phyloP scores from a whole-genome alignment of 2,888 invertebrate genomes.

The Zelleria hepariella region DNA sequence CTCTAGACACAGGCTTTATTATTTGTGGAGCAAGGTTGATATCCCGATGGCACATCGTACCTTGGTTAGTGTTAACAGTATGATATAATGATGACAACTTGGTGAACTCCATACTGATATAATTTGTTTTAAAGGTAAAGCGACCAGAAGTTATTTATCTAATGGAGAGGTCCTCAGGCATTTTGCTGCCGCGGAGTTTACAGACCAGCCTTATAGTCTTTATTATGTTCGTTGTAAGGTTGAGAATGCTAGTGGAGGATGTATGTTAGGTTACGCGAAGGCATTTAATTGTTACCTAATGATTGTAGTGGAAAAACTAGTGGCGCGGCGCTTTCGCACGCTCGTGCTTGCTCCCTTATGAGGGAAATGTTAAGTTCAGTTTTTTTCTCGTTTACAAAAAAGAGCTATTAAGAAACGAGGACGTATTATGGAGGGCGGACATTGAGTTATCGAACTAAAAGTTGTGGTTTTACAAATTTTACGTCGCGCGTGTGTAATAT shows the following conservation, averaged over 20 bases:
- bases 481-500: too few relatives aligned
- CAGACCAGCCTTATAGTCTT: background rate
- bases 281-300: conserved; percentile 47
- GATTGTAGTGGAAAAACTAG: conserved; percentile 37
- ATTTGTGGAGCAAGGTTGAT: background rate
- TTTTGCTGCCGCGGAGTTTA: background rate
- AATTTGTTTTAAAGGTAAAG: background rate
- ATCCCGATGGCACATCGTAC: background rate
- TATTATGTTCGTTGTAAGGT: background rate
- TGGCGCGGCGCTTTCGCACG: conserved; percentile 38
- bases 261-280: background rate
- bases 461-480: background rate
- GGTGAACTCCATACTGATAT: background rate
- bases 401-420: background rate
- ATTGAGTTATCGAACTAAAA: conserved; percentile 11
- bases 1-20: background rate
- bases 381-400: background rate
- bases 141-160: background rate
- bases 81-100: background rate
- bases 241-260: background rate
- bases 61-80: background rate
- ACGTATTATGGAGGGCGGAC: background rate
- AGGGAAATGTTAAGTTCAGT: background rate
- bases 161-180: background rate
- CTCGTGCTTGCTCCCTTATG: conserved; percentile 20